These are phyloP conservation scores for Tor tambroides DNA, from an alignment of 2,113 vertebrate genomes.

Conservation along the genomic window DNA sequence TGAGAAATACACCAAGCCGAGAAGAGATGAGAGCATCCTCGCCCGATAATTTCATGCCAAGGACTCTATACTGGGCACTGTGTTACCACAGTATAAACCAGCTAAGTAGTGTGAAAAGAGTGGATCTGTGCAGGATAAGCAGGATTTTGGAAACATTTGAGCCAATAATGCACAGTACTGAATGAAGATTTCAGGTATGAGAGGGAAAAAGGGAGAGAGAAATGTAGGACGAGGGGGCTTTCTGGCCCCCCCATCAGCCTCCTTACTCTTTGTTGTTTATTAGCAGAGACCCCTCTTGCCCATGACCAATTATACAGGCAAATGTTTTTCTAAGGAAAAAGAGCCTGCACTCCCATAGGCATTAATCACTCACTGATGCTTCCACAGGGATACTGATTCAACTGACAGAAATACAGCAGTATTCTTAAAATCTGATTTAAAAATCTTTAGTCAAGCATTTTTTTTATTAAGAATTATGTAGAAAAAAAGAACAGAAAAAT, in stretches of 20 bases:
- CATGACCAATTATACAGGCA: slow-evolving; percentile 60
- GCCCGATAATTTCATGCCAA: slow-evolving; percentile 11
- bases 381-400: slow-evolving; percentile 23
- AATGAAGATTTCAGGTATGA: neutral
- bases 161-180: neutral
- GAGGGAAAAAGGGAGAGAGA: neutral
- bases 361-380: slow-evolving; percentile 15
- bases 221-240: neutral
- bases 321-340: slow-evolving; percentile 59
- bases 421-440: neutral
- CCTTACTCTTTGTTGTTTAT: slow-evolving; percentile 50
- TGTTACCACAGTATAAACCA: neutral
- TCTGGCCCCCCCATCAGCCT: slow-evolving; percentile 14
- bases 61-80: neutral
- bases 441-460: neutral
- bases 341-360: slow-evolving; percentile 50
- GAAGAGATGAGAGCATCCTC: slow-evolving; percentile 10
- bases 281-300: slow-evolving; percentile 42
- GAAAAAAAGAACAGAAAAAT: too few relatives aligned
- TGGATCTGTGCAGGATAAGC: neutral
- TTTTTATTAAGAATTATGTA: neutral
- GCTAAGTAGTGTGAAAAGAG: neutral
- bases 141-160: slow-evolving; percentile 17
- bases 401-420: neutral
- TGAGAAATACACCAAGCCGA: slow-evolving; percentile 5